These are phyloP conservation scores for Temnothorax nylanderi DNA, from an alignment of 1,140 invertebrate genomes.

Conservation along the genomic window DNA sequence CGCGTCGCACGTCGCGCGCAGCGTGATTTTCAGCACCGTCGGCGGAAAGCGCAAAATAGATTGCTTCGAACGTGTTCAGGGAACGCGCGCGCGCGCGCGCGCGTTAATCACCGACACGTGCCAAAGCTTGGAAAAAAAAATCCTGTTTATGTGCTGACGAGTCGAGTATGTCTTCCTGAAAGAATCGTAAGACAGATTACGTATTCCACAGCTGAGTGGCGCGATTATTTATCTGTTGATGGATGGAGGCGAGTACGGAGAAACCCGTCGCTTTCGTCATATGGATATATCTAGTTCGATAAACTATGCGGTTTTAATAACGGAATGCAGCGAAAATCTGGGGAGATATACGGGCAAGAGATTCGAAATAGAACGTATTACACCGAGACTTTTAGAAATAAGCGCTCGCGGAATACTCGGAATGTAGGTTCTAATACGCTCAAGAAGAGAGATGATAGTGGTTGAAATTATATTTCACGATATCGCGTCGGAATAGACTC, in stretches of 20 bases:
- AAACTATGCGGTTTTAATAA: neutral
- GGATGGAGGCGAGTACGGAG: neutral
- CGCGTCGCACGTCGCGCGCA: neutral
- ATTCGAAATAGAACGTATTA: neutral
- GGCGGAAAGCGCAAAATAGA: constrained; percentile 23
- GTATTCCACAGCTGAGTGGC: neutral
- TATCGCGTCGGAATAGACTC: neutral
- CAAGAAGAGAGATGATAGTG: neutral
- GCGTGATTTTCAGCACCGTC: constrained; percentile 1
- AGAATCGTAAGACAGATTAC: neutral
- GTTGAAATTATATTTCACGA: constrained; percentile 4
- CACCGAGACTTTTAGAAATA: neutral
- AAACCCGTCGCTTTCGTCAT: constrained; percentile 9
- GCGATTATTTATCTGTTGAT: neutral
- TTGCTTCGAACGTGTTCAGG: neutral
- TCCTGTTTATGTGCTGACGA: neutral
- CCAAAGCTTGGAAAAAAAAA: neutral
- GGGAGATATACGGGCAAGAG: neutral
- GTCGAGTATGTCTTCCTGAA: neutral
- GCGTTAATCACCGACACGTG: constrained; percentile 27
- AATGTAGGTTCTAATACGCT: neutral
- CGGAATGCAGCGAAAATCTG: neutral
- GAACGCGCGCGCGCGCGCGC: neutral
- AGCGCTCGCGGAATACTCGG: too few relatives aligned
- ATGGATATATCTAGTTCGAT: neutral